Base-by-base conservation (phyloP, 2,113 vertebrate genomes). In the Fulica atra region DNA sequence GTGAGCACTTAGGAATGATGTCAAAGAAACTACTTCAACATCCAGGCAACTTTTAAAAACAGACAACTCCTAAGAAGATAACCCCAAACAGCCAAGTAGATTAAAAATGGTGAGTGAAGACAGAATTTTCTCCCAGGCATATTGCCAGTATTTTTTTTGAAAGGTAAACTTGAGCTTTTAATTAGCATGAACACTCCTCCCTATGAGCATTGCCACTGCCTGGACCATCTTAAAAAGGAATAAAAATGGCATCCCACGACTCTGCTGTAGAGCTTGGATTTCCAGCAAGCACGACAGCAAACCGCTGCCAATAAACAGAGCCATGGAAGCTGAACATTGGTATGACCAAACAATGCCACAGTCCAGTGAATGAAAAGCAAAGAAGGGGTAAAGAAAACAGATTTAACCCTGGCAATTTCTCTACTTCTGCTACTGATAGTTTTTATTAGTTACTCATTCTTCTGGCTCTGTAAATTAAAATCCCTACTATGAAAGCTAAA, bases 91-190 rank as follows among this genome's bases (percentile, higher is more conserved):
- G 86, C 51, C 46, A 83, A 83, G 53, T 9, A 93, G 88, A 95
- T 82, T 97, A 96, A 95, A 97, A 96, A 96, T 92, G 92, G 88
- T 84, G 94, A 95, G 61, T 76, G 81, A 87, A 81, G 61, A 86
- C 65, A 61, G 92, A 96, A 81, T 85, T 92, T 91, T 88, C 87
- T 93, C 63, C 86, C 20, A 78, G 95, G 92, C 93, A 96, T 83
- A 93, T 10, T 94, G 95, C 92, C 96, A 96, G 7, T 48, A 35
- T 64, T 78, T 89, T 93, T 44, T 90, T 56, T 89, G 78, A 94
- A 94, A 95, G 86, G 92, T 94, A 96, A 92, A 96, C 73, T 81
- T 65, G 10, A 93, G 89, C 53, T 97, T 97, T 97, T 96, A 96
- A 97, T 97, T 96, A 97, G 92, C 85, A 95, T 91, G 93, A 95